These are phyloP conservation scores for Rhombomys opimus DNA, from an alignment of 2,113 vertebrate genomes.

Conservation along the genomic window DNA sequence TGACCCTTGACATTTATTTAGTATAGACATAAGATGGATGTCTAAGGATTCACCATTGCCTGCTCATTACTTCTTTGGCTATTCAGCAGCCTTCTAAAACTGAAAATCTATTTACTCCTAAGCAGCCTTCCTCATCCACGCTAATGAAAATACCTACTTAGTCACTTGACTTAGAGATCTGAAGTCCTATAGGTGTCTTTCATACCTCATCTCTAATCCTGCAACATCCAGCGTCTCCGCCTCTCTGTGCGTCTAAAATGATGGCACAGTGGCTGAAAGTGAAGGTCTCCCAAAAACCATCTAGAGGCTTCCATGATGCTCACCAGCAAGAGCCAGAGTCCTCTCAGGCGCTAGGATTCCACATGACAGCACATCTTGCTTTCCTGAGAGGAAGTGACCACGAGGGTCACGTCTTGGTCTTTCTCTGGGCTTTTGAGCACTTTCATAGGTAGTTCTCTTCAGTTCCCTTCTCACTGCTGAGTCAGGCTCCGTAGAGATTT, in stretches of 20 bases:
- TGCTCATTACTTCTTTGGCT: slow-evolving; percentile 31
- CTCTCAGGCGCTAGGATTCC: not conserved
- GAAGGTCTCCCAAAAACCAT: slow-evolving; percentile 3
- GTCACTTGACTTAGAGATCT: not conserved
- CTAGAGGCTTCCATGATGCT: not conserved
- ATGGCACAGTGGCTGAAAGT: not conserved
- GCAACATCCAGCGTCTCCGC: not conserved
- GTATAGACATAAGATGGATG: not conserved
- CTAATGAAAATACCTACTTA: not conserved
- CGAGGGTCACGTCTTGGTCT: not conserved
- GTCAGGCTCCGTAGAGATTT: not conserved
- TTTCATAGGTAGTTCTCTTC: not conserved
- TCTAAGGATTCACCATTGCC: slow-evolving; percentile 16
- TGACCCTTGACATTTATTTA: not conserved
- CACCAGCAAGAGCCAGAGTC: not conserved
- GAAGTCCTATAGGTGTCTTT: slow-evolving; percentile 8
- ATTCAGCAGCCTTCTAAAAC: not conserved
- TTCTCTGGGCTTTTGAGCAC: not conserved
- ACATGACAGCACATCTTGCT: not conserved
- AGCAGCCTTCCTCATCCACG: not conserved
- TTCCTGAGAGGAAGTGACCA: not conserved
- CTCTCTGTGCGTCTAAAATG: not conserved
- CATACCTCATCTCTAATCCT: not conserved
- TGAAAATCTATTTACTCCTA: not conserved
- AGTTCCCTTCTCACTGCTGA: not conserved